phyloP scores from a whole-genome alignment of 1,140 invertebrate genomes.

The Aphis craccivora region DNA sequence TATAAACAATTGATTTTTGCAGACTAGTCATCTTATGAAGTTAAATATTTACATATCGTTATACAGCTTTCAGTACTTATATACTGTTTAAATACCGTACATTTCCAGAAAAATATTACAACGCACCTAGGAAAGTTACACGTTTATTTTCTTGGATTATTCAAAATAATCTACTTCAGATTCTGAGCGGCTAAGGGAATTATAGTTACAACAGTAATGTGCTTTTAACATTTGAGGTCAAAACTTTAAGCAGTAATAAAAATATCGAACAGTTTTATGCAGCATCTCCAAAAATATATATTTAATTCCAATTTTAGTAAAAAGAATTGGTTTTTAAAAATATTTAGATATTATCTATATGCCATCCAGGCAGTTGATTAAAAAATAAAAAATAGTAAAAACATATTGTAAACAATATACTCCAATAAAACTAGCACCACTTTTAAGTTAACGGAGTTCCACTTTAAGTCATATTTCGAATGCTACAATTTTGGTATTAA shows the following conservation, averaged over 20 bases:
- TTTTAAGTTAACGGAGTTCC: too few species aligned
- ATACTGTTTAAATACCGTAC: neutral
- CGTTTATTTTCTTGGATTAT: neutral
- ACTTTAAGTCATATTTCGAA: too few species aligned
- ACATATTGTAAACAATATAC: neutral
- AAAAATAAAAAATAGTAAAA: neutral
- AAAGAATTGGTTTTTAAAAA: neutral
- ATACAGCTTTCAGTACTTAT: neutral
- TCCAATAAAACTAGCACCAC: too few species aligned
- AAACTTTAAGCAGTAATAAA: neutral
- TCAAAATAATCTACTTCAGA: neutral
- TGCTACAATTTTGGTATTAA: neutral
- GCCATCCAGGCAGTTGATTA: neutral
- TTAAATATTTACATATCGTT: neutral
- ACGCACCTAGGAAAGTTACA: neutral
- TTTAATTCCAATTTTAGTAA: neutral
- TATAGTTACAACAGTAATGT: neutral
- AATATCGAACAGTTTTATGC: neutral
- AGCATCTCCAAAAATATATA: neutral
- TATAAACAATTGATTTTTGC: too few species aligned
- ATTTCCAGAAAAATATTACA: neutral
- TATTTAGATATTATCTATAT: neutral
- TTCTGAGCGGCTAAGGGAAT: neutral
- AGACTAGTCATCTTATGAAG: neutral
- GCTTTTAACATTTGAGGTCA: neutral